Conservation (phyloP, 2,113 vertebrate species). For the Galbula dea region DNA sequence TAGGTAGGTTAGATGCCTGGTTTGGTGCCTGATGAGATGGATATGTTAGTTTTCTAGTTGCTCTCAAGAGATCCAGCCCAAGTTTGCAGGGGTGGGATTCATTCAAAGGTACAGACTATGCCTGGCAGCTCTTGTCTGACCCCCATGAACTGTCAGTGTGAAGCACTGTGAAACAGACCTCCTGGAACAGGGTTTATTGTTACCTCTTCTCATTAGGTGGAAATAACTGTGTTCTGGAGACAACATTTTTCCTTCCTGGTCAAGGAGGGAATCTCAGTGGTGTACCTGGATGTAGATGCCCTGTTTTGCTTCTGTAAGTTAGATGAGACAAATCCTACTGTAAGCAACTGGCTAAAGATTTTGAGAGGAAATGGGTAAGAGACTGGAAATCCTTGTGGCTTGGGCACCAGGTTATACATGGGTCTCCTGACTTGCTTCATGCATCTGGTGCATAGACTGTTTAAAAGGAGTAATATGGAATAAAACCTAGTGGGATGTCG, state of each 20-base stretch:
- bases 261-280: accelerated
- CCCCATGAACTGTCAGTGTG: accelerated
- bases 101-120: accelerated
- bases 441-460: accelerated
- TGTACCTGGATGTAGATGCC: neutral
- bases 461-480: neutral
- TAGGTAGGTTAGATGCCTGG: neutral
- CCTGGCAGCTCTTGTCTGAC: neutral
- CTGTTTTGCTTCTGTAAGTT: neutral
- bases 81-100: neutral
- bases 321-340: neutral
- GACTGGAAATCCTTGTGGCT: neutral
- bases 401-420: accelerated
- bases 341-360: neutral
- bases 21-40: neutral
- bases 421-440: neutral
- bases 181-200: neutral
- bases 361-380: neutral
- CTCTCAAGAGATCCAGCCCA: neutral
- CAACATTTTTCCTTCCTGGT: neutral
- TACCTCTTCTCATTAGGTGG: neutral
- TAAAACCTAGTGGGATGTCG: neutral
- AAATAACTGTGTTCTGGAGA: neutral
- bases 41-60: neutral
- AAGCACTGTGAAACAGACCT: neutral